These are phyloP conservation scores for Ramazzottius varieornatus DNA, from an alignment of 2,888 invertebrate species.

Conservation along the genomic window DNA sequence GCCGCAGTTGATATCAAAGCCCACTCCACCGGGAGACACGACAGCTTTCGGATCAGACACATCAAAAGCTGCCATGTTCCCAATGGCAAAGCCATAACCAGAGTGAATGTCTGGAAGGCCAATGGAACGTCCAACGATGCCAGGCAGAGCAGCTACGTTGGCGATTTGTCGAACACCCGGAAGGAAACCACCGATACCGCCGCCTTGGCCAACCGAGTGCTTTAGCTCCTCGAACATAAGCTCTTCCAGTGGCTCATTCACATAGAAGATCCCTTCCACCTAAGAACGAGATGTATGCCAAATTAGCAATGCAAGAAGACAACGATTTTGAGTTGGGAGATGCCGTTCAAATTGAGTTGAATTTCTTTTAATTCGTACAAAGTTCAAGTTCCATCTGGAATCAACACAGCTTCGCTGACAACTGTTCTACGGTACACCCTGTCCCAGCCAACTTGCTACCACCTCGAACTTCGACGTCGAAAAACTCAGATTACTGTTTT, in stretches of 20 bases:
- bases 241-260: conserved; percentile 63
- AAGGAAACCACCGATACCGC: conserved; percentile 67
- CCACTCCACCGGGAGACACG: conserved; percentile 91
- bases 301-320: not conserved
- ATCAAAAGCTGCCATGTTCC: conserved; percentile 98
- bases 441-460: too few species aligned
- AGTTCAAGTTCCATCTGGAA: too few species aligned
- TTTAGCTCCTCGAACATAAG: conserved; percentile 87
- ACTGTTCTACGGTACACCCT: too few species aligned
- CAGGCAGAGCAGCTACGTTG: conserved; percentile 90
- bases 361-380: too few species aligned
- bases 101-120: conserved; percentile 90
- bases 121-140: conserved; percentile 73
- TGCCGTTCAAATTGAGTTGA: too few species aligned
- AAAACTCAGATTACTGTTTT: too few species aligned
- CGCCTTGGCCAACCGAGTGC: conserved; percentile 49
- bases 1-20: conserved; percentile 97
- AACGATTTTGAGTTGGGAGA: too few species aligned
- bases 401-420: too few species aligned
- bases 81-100: conserved; percentile 98
- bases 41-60: conserved; percentile 65
- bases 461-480: too few species aligned
- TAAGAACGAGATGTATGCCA: conserved; percentile 15
- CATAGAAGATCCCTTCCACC: conserved; percentile 92
- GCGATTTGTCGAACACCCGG: conserved; percentile 97